phyloP scores from a whole-genome alignment of 2,888 invertebrate genomes.

The Drosophila pseudotalamancana region DNA sequence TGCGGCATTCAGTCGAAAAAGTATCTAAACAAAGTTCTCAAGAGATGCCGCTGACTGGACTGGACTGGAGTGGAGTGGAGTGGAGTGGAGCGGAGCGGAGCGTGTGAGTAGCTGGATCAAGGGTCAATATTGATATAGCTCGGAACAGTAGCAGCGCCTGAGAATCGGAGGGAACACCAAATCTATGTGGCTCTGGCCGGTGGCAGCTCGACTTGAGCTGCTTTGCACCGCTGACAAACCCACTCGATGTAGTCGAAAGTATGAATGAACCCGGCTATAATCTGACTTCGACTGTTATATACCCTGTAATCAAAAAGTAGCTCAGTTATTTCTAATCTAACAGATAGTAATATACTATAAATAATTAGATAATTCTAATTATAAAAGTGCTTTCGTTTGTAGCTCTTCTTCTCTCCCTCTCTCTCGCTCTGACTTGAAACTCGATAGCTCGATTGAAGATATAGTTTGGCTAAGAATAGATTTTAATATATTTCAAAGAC shows the following conservation, averaged over 20 bases:
- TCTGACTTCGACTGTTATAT: background rate
- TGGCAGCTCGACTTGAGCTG: conserved; percentile 29
- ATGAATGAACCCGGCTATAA: conserved; percentile 16
- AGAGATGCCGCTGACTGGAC: conserved; percentile 32
- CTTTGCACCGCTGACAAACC: conserved; percentile 24
- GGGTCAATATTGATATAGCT: conserved; percentile 59
- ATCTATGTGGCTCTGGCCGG: conserved; percentile 16
- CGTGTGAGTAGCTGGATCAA: conserved; percentile 51
- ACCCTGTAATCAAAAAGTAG: conserved; percentile 12
- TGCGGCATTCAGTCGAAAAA: conserved; percentile 82
- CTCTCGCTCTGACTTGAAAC: no score
- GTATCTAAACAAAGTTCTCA: conserved; percentile 75
- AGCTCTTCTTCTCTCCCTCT: no score
- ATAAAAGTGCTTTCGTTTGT: no score
- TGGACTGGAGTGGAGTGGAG: background rate
- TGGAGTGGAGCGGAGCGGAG: conserved; percentile 23
- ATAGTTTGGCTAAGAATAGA: no score
- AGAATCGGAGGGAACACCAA: conserved; percentile 3
- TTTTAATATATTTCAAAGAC: no score
- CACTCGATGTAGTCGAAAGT: conserved; percentile 18
- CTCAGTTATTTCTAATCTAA: no score
- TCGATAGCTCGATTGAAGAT: no score
- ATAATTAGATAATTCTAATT: no score
- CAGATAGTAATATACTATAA: no score
- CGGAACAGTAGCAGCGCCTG: conserved; percentile 3